phyloP scores from a whole-genome alignment of 1,140 invertebrate species.

The Zaprionus gabonicus region DNA sequence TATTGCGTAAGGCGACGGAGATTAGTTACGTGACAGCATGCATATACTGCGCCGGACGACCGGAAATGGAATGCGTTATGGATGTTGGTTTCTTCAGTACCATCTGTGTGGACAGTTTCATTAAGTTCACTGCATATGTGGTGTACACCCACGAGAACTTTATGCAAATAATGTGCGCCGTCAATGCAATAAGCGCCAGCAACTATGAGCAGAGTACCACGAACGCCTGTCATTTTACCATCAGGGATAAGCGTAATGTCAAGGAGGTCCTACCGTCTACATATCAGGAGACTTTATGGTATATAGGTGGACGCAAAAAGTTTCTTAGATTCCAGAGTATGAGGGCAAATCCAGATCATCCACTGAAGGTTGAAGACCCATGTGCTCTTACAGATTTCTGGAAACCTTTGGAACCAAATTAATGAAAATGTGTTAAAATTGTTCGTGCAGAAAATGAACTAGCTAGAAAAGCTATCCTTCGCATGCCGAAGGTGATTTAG shows the following conservation, averaged over 20 bases:
- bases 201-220: constrained; percentile 86
- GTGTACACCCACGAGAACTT: constrained; percentile 88
- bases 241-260: constrained; percentile 85
- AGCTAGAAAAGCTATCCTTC: too few relatives aligned
- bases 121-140: constrained; percentile 89
- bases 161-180: constrained; percentile 88
- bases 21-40: constrained; percentile 88
- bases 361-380: not conserved
- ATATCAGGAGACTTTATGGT: constrained; percentile 90
- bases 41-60: constrained; percentile 86
- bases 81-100: constrained; percentile 89
- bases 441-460: not conserved
- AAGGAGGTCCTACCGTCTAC: constrained; percentile 87
- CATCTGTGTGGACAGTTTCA: constrained; percentile 89
- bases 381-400: not conserved
- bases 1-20: constrained; percentile 91
- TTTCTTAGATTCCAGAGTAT: constrained; percentile 29
- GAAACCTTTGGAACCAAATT: not conserved
- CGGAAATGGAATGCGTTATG: constrained; percentile 87
- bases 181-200: constrained; percentile 87
- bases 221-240: constrained; percentile 91
- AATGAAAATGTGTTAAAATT: not conserved
- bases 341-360: not conserved
- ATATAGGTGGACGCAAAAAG: constrained; percentile 87
- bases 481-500: too few relatives aligned